Evolutionary conservation across 2,888 invertebrate genomes (phyloP).

Genomic region (Trypoxylon attenuatum): DNA sequence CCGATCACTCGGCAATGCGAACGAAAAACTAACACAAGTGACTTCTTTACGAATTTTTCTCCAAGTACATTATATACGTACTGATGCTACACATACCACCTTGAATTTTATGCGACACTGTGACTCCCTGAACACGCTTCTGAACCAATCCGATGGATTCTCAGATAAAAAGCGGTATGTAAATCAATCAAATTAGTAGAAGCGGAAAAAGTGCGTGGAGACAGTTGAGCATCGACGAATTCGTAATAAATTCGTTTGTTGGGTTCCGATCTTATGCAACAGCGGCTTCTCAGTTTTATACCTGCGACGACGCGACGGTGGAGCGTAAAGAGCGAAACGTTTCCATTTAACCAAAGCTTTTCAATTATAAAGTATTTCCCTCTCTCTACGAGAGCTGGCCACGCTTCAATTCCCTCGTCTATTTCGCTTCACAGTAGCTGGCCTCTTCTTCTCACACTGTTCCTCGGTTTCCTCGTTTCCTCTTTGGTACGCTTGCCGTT

Average conservation of each 20-base stretch:
- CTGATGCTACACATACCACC: no score
- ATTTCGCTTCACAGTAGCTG: conserved; percentile 35
- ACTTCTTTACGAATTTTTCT: no score
- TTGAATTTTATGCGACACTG: not conserved
- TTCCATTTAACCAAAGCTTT: conserved; percentile 68
- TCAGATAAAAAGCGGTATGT: no score
- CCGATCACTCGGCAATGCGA: not conserved
- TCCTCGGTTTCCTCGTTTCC: conserved; percentile 12
- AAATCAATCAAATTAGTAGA: not conserved
- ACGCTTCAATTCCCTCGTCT: conserved; percentile 53
- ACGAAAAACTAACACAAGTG: conserved; percentile 1
- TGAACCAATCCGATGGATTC: no score
- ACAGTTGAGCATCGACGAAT: conserved; percentile 16
- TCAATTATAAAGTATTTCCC: conserved; percentile 68
- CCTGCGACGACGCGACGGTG: conserved; percentile 27
- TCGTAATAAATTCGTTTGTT: conserved; percentile 65
- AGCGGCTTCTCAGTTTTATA: conserved; percentile 53
- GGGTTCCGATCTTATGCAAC: conserved; percentile 26
- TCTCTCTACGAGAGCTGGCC: conserved; percentile 22
- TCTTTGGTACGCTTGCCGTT: not conserved
- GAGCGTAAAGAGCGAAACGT: conserved; percentile 57
- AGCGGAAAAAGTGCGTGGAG: not conserved
- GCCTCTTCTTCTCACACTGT: no score
- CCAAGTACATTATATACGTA: no score
- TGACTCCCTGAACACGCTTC: no score